A percentile compares a stretch with the other conserved stretches of the same genome.
phyloP scores from a whole-genome alignment of 92 coral and sea anemone genomes.

The Pocillopora grandis region DNA sequence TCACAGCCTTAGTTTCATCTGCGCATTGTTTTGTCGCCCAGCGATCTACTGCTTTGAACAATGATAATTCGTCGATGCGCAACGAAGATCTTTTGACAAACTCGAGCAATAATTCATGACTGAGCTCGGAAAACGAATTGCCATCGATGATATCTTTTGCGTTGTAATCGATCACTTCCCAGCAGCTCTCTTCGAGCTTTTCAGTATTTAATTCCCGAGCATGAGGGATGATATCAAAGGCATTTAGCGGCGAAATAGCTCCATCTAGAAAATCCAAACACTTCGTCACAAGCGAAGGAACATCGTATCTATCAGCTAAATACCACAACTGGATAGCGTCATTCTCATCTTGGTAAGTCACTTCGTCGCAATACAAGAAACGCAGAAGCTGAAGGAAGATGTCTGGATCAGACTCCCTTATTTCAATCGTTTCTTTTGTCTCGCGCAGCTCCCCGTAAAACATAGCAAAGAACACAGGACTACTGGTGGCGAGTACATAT shows the following conservation, averaged over 20 bases:
- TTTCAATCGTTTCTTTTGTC: background rate
- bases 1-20: background rate
- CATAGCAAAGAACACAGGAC: slow-evolving; percentile 16
- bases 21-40: slow-evolving; percentile 31
- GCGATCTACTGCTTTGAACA: slow-evolving; percentile 14
- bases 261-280: background rate
- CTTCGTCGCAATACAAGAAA: slow-evolving; percentile 7
- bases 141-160: background rate
- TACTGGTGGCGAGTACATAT: slow-evolving; percentile 24
- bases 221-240: background rate
- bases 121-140: background rate
- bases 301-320: slow-evolving; percentile 5
- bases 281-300: slow-evolving; percentile 4
- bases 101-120: background rate
- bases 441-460: slow-evolving; percentile 20
- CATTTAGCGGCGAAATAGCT: background rate
- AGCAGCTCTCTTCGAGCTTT: slow-evolving; percentile 3
- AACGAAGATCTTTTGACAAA: slow-evolving; percentile 9
- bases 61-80: background rate
- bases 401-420: slow-evolving; percentile 6
- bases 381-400: slow-evolving; percentile 12
- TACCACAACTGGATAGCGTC: slow-evolving; percentile 12
- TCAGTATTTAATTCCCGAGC: background rate
- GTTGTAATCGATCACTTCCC: slow-evolving; percentile 35
- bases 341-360: background rate